Base-by-base conservation (phyloP, 2,113 vertebrate species). In the Aspidoscelis tigris region DNA sequence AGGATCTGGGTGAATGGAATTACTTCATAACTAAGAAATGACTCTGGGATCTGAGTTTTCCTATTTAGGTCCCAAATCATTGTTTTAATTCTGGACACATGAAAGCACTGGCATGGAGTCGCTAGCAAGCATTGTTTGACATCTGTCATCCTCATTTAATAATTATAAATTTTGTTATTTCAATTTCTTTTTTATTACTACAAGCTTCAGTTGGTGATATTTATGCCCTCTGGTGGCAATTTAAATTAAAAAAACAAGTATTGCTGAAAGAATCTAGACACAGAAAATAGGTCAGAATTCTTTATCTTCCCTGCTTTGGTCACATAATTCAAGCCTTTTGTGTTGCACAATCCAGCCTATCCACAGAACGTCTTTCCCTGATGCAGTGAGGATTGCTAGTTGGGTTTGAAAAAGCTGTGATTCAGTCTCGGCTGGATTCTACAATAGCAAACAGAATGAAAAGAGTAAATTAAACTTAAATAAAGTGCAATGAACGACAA, bases 121-220 rank as follows among this genome's bases (percentile, higher is more conserved):
- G 88, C 87, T 87, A 91, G 89, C 39, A 33, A 90, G 89, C 89
- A 91, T 92, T 89, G 76, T 87, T 93, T 93, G 90, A 93, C 89
- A 92, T 92, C 88, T 93, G 91, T 86, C 92, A 92, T 89, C 88
- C 90, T 94, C 81, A 91, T 93, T 93, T 93, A 93, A 92, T 93
- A 91, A 91, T 88, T 92, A 91, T 92, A 93, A 90, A 92, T 94
- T 94, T 81, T 89, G 89, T 82, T 87, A 64, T 90, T 58, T 12
- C 81, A 90, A 71, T 81, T 89, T 93, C 79, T 53, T 93, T 33
- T 81, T 89, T 80, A 84, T 66, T 83, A 58, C 0, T 7, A 2
- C 78, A 82, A 47, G 61, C 83, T 65, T 81, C 74, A 1, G 24
- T 3, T 21, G 87, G 39, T 82, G 58, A 39, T 72, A 14, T 70